Conservation (phyloP, 2,797 vertebrate species). For the Cossypha niveicapilla region DNA sequence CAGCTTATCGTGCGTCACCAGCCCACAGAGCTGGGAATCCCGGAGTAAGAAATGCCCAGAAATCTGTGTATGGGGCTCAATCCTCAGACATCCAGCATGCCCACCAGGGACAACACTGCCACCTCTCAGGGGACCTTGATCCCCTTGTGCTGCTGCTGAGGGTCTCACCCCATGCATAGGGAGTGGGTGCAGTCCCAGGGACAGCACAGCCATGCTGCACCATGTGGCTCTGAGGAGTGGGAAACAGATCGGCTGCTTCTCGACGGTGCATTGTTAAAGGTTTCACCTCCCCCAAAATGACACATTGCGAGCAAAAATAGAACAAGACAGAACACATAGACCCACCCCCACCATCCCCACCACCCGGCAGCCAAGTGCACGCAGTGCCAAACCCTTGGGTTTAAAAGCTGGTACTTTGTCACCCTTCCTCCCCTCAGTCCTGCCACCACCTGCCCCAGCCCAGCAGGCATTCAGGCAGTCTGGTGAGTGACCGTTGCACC, state of each 20-base stretch:
- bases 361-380: slow-evolving; percentile 35
- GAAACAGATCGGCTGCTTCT: slow-evolving; percentile 28
- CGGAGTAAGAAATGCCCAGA: neutral
- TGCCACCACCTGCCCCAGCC: neutral
- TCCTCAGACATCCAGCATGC: neutral
- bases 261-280: slow-evolving; percentile 30
- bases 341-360: slow-evolving; percentile 44
- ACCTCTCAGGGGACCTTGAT: neutral
- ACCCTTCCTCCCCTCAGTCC: neutral
- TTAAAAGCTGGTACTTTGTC: neutral
- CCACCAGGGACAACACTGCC: fast-evolving
- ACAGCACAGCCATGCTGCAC: fast-evolving
- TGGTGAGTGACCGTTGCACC: fast-evolving
- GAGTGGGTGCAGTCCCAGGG: neutral
- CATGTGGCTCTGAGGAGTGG: neutral
- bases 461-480: fast-evolving
- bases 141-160: neutral
- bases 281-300: slow-evolving; percentile 68
- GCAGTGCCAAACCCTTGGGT: neutral
- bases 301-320: slow-evolving; percentile 62
- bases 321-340: slow-evolving; percentile 67
- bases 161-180: fast-evolving
- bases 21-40: neutral
- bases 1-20: neutral
- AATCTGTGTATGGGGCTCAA: neutral